Evolutionary conservation across 1,140 invertebrate genomes (phyloP), one percentile per base, ranked within the genome.

Genomic region (Orius insidiosus): DNA sequence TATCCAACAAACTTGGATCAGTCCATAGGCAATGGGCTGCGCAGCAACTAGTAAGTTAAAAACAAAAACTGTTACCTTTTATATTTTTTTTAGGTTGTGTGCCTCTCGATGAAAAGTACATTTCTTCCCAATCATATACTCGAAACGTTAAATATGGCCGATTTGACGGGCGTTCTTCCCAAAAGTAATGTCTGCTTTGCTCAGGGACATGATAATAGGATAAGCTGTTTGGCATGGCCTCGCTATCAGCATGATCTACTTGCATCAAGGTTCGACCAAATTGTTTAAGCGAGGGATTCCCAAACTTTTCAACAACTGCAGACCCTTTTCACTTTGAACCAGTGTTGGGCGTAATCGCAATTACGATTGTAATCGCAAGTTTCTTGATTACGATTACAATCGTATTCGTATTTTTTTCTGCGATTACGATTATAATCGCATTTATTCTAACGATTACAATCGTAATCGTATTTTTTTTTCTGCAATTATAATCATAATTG

Each of bases 21-120:
- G 55, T 58, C 15, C 63, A 72, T 53, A 60, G 71, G 43, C 68
- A 74, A 55, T 78, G 75, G 75, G 72, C 74, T 1, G 62, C 68
- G 8, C 65, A 72, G 49, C 74, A 76, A 53, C 58, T 77, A 46
- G 70, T 61, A 53, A 51, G 50, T 40, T n/a, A n/a, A n/a, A n/a
- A 4, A 40, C 18, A 18, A 36, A n/a, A 36, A n/a, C n/a, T n/a
- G n/a, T n/a, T n/a, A n/a, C n/a, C n/a, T n/a, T n/a, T n/a, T n/a
- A n/a, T n/a, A n/a, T n/a, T 46, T 3, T 50, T 15, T 50, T 30
- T 39, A 53, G 51, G 48, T 53, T 11, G 40, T 46, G 19, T 53
- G 45, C 40, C 32, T 57, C 10, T 34, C 54, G 24, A 42, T 52
- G 9, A 53, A 47, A 48, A 47, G 49, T 24, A 37, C 47, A 11